These are phyloP conservation scores for Triplophysa dalaica DNA, from an alignment of 2,113 vertebrate species.

Conservation along the genomic window DNA sequence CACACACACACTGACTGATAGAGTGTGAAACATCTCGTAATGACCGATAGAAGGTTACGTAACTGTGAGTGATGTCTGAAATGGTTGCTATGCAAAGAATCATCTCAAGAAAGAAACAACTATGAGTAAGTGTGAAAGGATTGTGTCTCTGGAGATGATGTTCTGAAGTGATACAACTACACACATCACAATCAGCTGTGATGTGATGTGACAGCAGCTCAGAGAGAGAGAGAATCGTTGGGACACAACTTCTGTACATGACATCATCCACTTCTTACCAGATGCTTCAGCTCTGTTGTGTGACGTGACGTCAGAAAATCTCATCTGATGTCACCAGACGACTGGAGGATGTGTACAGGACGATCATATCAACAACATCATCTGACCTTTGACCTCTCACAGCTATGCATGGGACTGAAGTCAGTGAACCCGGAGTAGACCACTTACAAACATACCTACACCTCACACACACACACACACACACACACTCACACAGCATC, in stretches of 20 bases:
- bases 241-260: too few relatives aligned
- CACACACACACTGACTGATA: background rate
- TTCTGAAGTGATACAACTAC: too few relatives aligned
- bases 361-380: too few relatives aligned
- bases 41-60: background rate
- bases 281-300: too few relatives aligned
- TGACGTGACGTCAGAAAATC: too few relatives aligned
- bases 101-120: background rate
- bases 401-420: background rate
- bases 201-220: too few relatives aligned
- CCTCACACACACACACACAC: background rate
- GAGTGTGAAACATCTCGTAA: background rate
- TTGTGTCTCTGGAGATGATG: background rate
- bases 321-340: too few relatives aligned
- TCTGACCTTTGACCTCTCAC: too few relatives aligned
- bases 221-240: too few relatives aligned
- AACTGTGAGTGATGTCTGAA: background rate
- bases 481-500: background rate
- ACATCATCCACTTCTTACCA: too few relatives aligned
- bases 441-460: conserved; percentile 7
- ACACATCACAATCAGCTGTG: too few relatives aligned
- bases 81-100: background rate
- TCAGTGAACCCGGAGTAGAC: background rate
- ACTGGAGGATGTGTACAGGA: too few relatives aligned
- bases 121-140: background rate